Conservation (phyloP, 2,888 invertebrate species). For the Ferdinandea cuprea region DNA sequence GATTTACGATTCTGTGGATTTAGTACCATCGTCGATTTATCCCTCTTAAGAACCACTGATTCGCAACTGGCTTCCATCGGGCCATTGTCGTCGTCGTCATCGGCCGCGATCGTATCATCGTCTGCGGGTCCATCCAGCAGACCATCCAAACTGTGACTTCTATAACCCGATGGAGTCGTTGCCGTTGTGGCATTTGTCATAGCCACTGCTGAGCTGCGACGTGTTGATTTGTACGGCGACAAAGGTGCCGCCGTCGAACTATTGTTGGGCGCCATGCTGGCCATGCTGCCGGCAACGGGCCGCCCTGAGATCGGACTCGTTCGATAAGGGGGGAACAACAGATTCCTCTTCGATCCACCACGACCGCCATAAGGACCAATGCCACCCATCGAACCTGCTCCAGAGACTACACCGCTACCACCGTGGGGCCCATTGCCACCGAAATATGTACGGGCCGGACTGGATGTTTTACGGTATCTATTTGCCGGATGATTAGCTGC, state of each 20-base stretch:
- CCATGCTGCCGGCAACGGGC: conserved; percentile 78
- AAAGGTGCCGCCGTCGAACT: conserved; percentile 23
- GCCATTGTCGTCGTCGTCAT: conserved; percentile 56
- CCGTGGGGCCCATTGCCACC: conserved; percentile 77
- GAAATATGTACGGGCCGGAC: conserved; percentile 86
- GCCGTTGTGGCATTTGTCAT: conserved; percentile 81
- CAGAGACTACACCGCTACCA: conserved; percentile 75
- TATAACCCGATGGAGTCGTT: conserved; percentile 82
- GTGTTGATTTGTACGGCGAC: conserved; percentile 78
- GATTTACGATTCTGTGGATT: conserved; percentile 84
- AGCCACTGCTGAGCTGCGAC: conserved; percentile 81
- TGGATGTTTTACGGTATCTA: conserved; percentile 88
- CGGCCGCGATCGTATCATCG: conserved; percentile 71
- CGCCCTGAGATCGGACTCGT: conserved; percentile 79
- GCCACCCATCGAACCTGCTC: conserved; percentile 78
- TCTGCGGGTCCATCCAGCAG: conserved; percentile 83
- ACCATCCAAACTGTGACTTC: conserved; percentile 87
- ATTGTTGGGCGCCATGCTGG: conserved; percentile 78
- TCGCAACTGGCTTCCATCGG: conserved; percentile 48
- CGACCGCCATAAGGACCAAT: conserved; percentile 77
- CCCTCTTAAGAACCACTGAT: conserved; percentile 78
- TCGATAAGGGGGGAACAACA: conserved; percentile 79
- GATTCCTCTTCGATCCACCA: conserved; percentile 80
- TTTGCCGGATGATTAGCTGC: conserved; percentile 83
- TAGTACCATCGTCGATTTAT: conserved; percentile 78